Evolutionary conservation across 2,888 invertebrate species (phyloP), one percentile per base, ranked within the genome.

Genomic region (Erebia ligea): DNA sequence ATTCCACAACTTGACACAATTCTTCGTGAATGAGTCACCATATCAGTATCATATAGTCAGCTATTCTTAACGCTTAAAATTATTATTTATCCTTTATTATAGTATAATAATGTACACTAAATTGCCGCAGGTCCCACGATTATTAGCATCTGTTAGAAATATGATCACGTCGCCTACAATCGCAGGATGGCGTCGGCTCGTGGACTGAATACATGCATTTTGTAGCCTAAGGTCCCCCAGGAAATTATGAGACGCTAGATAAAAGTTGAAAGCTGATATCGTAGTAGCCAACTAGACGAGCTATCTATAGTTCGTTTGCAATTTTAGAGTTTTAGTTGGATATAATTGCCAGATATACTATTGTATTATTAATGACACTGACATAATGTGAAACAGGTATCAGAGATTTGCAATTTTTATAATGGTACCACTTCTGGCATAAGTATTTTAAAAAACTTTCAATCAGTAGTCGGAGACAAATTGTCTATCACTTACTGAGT

Each of bases 151-250:
- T 67, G 56, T 61, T 68, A 65, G 34, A 68, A 68, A 68, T 62
- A 70, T 70, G 61, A 68, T 65, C 73, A 65, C 70, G 65, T 65
- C 52, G 61, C 11, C 42, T 34, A 72, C 66, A 59, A 69, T 66
- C 42, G 45, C 59, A 59, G 61, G 66, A 67, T 57, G 56, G 59
- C 52, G 58, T 58, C 40, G 63, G 15, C 40, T 67, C 69, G 62
- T 67, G 66, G 25, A 59, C 62, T 57, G 72, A 70, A 73, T 72
- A 69, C 57, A 54, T 70, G 58, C 64, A 61, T 72, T 66, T 34
- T 69, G 62, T 54, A 17, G 54, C 19, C 19, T 10, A 10, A 54
- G 54, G 19, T 17, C 10, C 3, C 54, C 10, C 19, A 54, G 17
- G 10, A 54, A 19, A 54, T 54, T 54, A 54, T 19, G 17, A 17